Percentiles rank a stretch among this genome's conserved stretches.
Conservation (phyloP, 2,113 vertebrate genomes). For the Dissostichus mawsoni region DNA sequence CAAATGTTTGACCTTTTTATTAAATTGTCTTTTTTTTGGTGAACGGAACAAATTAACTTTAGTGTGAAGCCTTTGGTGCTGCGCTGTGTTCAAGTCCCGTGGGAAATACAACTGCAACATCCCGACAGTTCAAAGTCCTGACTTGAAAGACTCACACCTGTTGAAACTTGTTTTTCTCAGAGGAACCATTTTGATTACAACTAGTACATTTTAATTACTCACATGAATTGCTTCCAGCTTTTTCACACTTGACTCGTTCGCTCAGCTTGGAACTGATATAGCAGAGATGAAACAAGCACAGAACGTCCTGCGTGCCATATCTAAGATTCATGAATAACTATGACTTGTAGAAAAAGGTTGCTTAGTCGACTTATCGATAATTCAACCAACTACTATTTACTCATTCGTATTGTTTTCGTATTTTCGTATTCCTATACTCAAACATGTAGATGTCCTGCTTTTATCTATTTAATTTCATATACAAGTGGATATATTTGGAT, state of each 20-base stretch:
- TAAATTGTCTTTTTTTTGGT: slow-evolving; percentile 40
- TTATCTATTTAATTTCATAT: too few relatives aligned
- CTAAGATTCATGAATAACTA: background rate
- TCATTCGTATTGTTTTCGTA: too few relatives aligned
- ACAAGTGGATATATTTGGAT: too few relatives aligned
- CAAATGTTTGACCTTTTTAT: slow-evolving; percentile 14
- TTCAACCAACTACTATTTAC: too few relatives aligned
- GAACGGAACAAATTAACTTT: slow-evolving; percentile 38
- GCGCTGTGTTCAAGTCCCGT: slow-evolving; percentile 46
- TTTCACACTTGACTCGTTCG: background rate
- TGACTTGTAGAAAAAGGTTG: background rate
- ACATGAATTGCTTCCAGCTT: background rate
- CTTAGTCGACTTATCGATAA: too few relatives aligned
- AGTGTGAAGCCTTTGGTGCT: slow-evolving; percentile 39
- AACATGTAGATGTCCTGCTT: too few relatives aligned
- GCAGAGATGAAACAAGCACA: background rate
- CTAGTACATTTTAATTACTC: background rate
- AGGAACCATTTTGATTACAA: background rate
- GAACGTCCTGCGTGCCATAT: background rate
- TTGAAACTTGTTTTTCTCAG: background rate
- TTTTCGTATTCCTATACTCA: too few relatives aligned
- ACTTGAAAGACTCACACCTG: slow-evolving; percentile 20
- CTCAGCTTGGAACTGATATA: slow-evolving; percentile 6
- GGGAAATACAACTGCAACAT: background rate
- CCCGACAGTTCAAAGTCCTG: background rate